Conservation (phyloP, 2,113 vertebrate genomes). For the Halcyon senegalensis region DNA sequence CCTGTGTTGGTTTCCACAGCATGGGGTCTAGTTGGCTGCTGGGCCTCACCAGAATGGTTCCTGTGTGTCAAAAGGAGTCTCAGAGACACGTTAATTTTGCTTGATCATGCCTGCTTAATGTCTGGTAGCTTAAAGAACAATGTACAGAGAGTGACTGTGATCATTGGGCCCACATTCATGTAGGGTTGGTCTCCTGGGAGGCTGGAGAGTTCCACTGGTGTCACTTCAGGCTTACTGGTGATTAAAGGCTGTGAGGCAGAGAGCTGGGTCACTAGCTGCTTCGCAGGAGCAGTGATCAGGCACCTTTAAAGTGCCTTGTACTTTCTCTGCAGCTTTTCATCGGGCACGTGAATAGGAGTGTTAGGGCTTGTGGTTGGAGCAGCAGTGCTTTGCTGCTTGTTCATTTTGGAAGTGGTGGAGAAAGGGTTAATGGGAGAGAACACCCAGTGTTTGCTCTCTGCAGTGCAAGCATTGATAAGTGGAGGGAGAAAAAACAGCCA, state of each 20-base stretch:
- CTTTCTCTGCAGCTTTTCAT: not conserved
- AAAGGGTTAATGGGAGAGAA: conserved; percentile 35
- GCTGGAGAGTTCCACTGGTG: not conserved
- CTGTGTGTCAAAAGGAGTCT: not conserved
- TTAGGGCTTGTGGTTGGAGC: not conserved
- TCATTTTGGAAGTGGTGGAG: not conserved
- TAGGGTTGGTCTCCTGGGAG: not conserved
- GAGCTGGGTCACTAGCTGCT: not conserved
- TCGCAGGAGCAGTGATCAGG: not conserved
- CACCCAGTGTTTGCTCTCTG: conserved; percentile 41
- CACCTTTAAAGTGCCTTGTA: not conserved
- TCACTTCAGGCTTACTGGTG: not conserved
- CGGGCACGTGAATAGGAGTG: accelerated
- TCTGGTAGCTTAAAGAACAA: not conserved
- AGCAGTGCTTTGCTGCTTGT: not conserved
- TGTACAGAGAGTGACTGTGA: not conserved
- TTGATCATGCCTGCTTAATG: not conserved
- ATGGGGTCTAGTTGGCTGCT: not conserved
- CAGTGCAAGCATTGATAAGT: conserved; percentile 40
- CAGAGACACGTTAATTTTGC: not conserved
- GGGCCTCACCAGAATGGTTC: accelerated
- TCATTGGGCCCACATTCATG: not conserved
- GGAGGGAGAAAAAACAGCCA: conserved; percentile 34
- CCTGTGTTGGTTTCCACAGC: accelerated
- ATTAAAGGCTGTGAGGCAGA: not conserved